A percentile compares a stretch with the other conserved stretches of the same genome.
Conservation (phyloP, 2,888 invertebrate species). For the Cataglyphis altisquamis region DNA sequence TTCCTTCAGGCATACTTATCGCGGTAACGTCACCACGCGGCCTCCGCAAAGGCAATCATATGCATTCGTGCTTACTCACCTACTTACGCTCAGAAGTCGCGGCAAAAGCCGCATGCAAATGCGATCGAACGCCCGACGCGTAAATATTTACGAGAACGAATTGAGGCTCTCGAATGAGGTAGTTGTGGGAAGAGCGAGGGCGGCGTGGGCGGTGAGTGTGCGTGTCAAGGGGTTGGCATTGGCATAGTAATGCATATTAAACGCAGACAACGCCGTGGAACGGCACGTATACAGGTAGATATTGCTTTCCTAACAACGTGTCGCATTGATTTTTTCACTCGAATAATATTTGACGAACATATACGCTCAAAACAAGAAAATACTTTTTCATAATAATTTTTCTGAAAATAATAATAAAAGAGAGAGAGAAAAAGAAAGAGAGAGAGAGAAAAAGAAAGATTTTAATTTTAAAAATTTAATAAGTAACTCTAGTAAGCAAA, state of each 20-base stretch:
- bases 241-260: slow-evolving; percentile 54
- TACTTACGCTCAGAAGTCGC: slow-evolving; percentile 74
- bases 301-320: slow-evolving; percentile 38
- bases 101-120: slow-evolving; percentile 77
- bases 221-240: slow-evolving; percentile 52
- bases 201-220: slow-evolving; percentile 47
- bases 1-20: slow-evolving; percentile 10
- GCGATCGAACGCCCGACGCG: slow-evolving; percentile 70
- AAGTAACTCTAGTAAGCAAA: not conserved
- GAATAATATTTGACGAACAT: not conserved
- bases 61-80: slow-evolving; percentile 51
- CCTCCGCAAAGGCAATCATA: slow-evolving; percentile 50
- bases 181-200: slow-evolving; percentile 47
- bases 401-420: not conserved
- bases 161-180: slow-evolving; percentile 57
- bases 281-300: slow-evolving; percentile 32
- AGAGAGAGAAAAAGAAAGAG: not conserved
- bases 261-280: slow-evolving; percentile 10
- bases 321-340: slow-evolving; percentile 36
- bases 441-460: not conserved
- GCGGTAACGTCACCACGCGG: slow-evolving; percentile 24
- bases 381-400: not conserved
- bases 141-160: slow-evolving; percentile 79
- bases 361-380: not conserved
- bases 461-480: not conserved